Base-by-base conservation (phyloP, 2,888 invertebrate genomes). In the Philaethria dido region DNA sequence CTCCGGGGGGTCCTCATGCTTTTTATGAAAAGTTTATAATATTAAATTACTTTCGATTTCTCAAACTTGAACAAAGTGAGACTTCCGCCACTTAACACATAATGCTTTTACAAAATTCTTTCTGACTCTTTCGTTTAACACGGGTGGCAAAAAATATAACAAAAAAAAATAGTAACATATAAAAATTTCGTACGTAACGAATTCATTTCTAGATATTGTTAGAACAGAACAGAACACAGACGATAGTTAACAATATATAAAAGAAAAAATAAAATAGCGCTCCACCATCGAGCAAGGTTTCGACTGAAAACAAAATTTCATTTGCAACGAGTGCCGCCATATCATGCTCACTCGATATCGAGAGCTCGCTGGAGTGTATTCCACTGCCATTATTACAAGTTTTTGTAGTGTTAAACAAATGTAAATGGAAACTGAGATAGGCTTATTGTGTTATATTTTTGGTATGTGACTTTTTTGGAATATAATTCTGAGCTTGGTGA, bases 221-320 rank as follows among this genome's bases (percentile, higher is more conserved):
- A 52, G 36, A 29, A 14, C 16, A 16, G 22, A 62, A 42, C 20
- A 16, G 20, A 50, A 20, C 22, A n/a, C 29, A 62, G 62, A 60
- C 42, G 29, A 13, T 60, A 45, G 59, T 45, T 60, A 45, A 44
- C 68, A 29, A 44, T 65, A 68, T 68, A 66, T 69, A 67, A 70
- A 73, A 74, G 69, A 68, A 70, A 64, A 74, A 72, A 68, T 39
- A 64, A 76, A 76, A 73, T 72, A 66, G 69, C 68, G 63, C 63
- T 64, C 57, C 50, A 39, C 57, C 66, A 70, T 69, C 62, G 52
- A 66, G 62, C 50, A 62, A 47, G 59, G 69, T 69, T 70, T 63
- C 54, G 54, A 68, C 69, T 69, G 61, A 70, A 70, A 71, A 69
- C 70, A 69, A 69, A 73, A 68, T 69, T 68, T 68, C 72, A 69